A percentile compares a stretch with the other conserved stretches of the same genome.
Evolutionary conservation across 2,888 invertebrate species (phyloP).

Genomic region (Gnatocerus cornutus): DNA sequence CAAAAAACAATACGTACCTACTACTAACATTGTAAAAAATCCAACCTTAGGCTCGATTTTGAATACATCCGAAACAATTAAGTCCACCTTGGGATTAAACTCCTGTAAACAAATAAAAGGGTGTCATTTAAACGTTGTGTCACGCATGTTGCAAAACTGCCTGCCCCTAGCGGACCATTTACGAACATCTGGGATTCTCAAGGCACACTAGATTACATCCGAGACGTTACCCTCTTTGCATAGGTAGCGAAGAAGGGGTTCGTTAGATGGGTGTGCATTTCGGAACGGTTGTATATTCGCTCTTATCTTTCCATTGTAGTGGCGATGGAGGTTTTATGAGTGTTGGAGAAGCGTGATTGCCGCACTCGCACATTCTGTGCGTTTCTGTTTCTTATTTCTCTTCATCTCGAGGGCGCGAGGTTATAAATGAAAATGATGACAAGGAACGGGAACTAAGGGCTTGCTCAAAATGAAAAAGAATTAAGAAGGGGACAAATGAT

Average conservation of each 20-base stretch:
- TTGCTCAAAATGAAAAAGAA: conserved; percentile 5
- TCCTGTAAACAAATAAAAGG: conserved; percentile 57
- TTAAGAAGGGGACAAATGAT: too few relatives aligned
- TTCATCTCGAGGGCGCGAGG: conserved; percentile 26
- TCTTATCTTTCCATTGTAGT: conserved; percentile 55
- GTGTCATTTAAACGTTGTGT: conserved; percentile 60
- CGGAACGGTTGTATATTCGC: conserved; percentile 53
- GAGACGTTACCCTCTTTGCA: conserved; percentile 50
- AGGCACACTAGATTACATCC: conserved; percentile 52
- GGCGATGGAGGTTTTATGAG: conserved; percentile 55
- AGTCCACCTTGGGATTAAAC: conserved; percentile 48
- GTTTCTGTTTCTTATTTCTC: conserved; percentile 49
- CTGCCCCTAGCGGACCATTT: conserved; percentile 58
- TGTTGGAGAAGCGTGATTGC: conserved; percentile 54
- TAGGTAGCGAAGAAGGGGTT: conserved; percentile 39
- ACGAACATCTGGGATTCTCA: conserved; percentile 60
- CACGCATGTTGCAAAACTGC: conserved; percentile 60
- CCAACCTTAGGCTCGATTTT: too few relatives aligned
- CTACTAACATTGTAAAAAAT: too few relatives aligned
- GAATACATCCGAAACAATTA: conserved; percentile 52
- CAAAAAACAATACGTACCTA: too few relatives aligned
- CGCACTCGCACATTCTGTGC: conserved; percentile 50
- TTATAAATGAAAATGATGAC: conserved; percentile 37
- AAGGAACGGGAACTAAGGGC: neutral
- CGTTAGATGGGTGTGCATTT: conserved; percentile 51